Conservation (phyloP, 2,888 invertebrate species). For the Arctia plantaginis region DNA sequence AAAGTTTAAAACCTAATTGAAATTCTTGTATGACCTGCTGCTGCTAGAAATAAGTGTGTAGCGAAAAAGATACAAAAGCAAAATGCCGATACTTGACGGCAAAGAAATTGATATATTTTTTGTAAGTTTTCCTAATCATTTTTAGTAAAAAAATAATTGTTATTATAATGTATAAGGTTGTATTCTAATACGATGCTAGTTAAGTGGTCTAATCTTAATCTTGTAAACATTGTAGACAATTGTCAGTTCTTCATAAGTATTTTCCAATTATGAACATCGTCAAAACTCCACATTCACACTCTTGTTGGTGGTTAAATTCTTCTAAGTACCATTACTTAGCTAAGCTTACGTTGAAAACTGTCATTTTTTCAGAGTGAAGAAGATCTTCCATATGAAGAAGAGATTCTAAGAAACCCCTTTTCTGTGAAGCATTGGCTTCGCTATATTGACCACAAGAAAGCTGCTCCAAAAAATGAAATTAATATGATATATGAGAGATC, state of each 20-base stretch:
- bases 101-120: constrained; percentile 84
- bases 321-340: neutral
- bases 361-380: constrained; percentile 91
- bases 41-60: neutral
- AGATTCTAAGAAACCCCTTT: constrained; percentile 98
- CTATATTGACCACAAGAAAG: constrained; percentile 98
- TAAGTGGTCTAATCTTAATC: neutral
- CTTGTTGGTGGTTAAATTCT: neutral
- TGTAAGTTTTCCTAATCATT: constrained; percentile 67
- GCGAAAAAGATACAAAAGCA: constrained; percentile 22
- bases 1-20: neutral
- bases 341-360: neutral
- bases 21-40: neutral
- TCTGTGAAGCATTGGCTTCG: constrained; percentile 99
- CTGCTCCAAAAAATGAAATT: constrained; percentile 92
- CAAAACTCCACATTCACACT: no score
- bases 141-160: neutral
- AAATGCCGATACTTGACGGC: constrained; percentile 79
- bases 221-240: neutral
- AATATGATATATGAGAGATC: constrained; percentile 98
- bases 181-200: neutral
- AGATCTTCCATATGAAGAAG: constrained; percentile 99
- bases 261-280: neutral
- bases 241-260: neutral
- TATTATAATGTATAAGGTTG: neutral